Evolutionary conservation across 1,140 invertebrate genomes (phyloP).

Genomic region (Drosophila ficusphila): DNA sequence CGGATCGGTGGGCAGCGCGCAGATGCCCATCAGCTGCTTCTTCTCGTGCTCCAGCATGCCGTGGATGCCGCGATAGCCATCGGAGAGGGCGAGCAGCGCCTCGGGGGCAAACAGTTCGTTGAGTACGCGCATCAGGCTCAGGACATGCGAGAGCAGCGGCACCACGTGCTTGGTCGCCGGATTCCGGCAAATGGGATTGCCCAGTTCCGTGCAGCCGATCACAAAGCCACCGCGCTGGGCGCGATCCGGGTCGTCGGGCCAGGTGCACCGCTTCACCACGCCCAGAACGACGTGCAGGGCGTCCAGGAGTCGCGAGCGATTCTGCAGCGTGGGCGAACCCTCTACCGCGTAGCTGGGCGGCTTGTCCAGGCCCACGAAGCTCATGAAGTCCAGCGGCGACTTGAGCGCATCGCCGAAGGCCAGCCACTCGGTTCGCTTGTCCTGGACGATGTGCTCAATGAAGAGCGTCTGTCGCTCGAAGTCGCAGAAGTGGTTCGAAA

Average conservation of each 20-base stretch:
- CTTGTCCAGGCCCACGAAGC: conserved; percentile 91
- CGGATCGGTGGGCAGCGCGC: conserved; percentile 84
- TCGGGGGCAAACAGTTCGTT: conserved; percentile 92
- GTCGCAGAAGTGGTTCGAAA: conserved; percentile 95
- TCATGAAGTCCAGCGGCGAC: conserved; percentile 89
- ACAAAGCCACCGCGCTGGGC: conserved; percentile 93
- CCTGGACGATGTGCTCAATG: conserved; percentile 90
- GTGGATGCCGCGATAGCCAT: conserved; percentile 89
- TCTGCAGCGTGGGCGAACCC: conserved; percentile 80
- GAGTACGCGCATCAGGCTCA: conserved; percentile 90
- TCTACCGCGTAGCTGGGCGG: conserved; percentile 86
- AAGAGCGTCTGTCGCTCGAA: conserved; percentile 93
- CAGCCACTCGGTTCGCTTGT: conserved; percentile 87
- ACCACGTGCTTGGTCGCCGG: conserved; percentile 93
- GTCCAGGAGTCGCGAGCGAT: conserved; percentile 86
- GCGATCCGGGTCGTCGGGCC: conserved; percentile 92
- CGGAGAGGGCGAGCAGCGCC: conserved; percentile 86
- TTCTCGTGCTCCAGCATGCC: conserved; percentile 90
- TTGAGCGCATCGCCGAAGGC: conserved; percentile 87
- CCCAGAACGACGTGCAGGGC: conserved; percentile 91
- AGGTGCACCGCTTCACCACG: conserved; percentile 93
- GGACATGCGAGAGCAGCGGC: conserved; percentile 90
- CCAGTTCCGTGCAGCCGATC: conserved; percentile 89
- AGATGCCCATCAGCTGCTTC: conserved; percentile 87
- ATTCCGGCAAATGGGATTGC: conserved; percentile 92